Percentiles rank a stretch among this genome's conserved stretches.
These are phyloP conservation scores for Sandelia bainsii DNA, from an alignment of 2,797 vertebrate species.

Conservation along the genomic window DNA sequence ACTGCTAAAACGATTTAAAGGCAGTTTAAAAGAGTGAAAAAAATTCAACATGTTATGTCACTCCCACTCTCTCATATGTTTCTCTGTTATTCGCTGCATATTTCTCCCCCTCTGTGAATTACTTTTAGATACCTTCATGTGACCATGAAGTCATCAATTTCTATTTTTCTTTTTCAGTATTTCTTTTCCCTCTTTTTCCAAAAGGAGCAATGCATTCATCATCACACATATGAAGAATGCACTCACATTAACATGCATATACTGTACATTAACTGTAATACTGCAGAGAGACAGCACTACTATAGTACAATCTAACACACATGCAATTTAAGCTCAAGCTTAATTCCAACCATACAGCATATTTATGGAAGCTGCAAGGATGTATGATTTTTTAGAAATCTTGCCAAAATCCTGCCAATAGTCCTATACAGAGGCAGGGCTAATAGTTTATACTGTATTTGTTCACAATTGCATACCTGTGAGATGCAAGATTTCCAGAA, in stretches of 20 bases:
- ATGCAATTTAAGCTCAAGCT: conserved; percentile 11
- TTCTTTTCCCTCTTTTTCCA: too few relatives aligned
- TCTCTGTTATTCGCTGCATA: not conserved
- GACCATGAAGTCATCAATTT: too few relatives aligned
- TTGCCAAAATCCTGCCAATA: not conserved
- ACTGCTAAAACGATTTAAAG: conserved; percentile 20
- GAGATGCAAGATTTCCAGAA: conserved; percentile 24
- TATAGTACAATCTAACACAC: conserved; percentile 2
- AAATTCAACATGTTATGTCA: not conserved
- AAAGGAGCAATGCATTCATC: too few relatives aligned
- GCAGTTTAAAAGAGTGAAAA: not conserved
- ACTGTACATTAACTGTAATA: conserved; percentile 6
- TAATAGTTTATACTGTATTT: conserved; percentile 5
- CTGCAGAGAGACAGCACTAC: not conserved
- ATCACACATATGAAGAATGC: too few relatives aligned
- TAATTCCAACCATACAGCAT: not conserved
- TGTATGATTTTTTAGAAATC: not conserved
- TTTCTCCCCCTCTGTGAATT: too few relatives aligned
- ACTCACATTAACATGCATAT: conserved; percentile 6
- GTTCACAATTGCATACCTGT: conserved; percentile 17
- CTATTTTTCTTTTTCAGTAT: too few relatives aligned
- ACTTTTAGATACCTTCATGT: too few relatives aligned
- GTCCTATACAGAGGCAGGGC: not conserved
- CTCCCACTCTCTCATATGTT: not conserved
- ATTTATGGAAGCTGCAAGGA: not conserved